Conservation (phyloP, 1,140 invertebrate genomes). For the Drosophila sproati region DNA sequence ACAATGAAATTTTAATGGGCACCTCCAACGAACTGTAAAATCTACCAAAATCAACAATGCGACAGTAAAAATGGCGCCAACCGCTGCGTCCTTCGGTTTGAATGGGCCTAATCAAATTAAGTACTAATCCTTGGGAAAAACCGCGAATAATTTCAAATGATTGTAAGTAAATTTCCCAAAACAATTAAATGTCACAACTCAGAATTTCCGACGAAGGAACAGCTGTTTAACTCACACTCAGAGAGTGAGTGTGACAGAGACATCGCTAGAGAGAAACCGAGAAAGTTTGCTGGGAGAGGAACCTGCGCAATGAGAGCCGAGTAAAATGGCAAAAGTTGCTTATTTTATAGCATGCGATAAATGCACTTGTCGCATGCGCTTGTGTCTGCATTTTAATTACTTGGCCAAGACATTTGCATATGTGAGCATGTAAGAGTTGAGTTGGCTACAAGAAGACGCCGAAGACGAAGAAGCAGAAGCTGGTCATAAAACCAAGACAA, state of each 20-base stretch:
- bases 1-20: constrained; percentile 59
- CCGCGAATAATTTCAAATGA: constrained; percentile 81
- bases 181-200: constrained; percentile 63
- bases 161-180: constrained; percentile 82
- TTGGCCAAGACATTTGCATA: constrained; percentile 58
- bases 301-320: constrained; percentile 44
- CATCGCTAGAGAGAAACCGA: constrained; percentile 12
- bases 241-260: neutral
- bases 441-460: constrained; percentile 29
- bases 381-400: constrained; percentile 35
- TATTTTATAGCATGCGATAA: constrained; percentile 68
- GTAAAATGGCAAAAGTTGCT: neutral
- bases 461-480: constrained; percentile 2
- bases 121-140: constrained; percentile 81
- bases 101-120: constrained; percentile 79
- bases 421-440: constrained; percentile 29
- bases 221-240: constrained; percentile 10
- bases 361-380: constrained; percentile 38
- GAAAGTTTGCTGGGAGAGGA: neutral
- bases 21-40: constrained; percentile 61
- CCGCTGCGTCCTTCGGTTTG: constrained; percentile 22
- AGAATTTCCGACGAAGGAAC: constrained; percentile 32
- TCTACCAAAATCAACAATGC: constrained; percentile 42
- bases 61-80: constrained; percentile 67
- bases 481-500: constrained; percentile 60